Evolutionary conservation across 2,888 invertebrate genomes (phyloP).

Genomic region (Lochmaea crataegi): DNA sequence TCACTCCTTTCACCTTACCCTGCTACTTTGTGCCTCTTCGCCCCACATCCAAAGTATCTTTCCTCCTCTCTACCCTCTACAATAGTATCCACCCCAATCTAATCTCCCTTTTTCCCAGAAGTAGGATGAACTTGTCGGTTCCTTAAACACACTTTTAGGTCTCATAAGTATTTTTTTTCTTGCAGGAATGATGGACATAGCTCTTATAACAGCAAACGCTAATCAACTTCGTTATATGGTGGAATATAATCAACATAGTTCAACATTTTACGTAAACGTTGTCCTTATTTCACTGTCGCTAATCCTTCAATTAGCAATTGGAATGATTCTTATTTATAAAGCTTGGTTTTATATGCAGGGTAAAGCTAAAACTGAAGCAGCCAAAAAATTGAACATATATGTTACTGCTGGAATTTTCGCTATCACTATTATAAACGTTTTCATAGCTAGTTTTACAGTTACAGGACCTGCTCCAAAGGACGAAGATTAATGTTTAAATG

Average conservation of each 20-base stretch:
- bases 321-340: constrained; percentile 72
- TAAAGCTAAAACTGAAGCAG: constrained; percentile 65
- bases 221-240: constrained; percentile 76
- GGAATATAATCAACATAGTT: constrained; percentile 69
- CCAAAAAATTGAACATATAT: constrained; percentile 71
- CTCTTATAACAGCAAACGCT: constrained; percentile 77
- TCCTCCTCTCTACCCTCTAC: no score
- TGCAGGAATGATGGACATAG: constrained; percentile 77
- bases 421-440: constrained; percentile 76
- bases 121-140: no score
- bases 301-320: constrained; percentile 73
- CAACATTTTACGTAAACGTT: constrained; percentile 71
- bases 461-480: constrained; percentile 43
- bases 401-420: constrained; percentile 74
- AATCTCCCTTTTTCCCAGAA: no score
- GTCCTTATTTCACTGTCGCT: constrained; percentile 71
- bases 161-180: neutral
- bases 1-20: no score
- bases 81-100: no score
- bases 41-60: no score
- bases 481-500: neutral
- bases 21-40: no score
- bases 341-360: constrained; percentile 69
- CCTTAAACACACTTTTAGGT: no score
- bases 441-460: constrained; percentile 74